These are phyloP conservation scores for Sebastes baramenuke DNA, from an alignment of 2,797 vertebrate genomes.

Conservation along the genomic window DNA sequence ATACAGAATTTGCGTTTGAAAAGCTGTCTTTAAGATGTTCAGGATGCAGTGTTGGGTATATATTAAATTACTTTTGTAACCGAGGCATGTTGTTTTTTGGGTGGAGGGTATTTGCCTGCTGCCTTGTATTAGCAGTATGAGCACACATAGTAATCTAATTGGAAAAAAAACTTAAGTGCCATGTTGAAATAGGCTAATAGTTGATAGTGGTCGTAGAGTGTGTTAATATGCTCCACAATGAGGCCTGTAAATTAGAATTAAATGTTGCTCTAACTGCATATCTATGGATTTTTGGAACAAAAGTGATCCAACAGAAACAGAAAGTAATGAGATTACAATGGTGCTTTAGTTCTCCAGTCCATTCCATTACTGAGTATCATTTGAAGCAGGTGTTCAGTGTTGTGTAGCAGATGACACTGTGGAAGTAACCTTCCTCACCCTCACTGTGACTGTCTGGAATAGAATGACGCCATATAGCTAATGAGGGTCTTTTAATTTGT, in stretches of 20 bases:
- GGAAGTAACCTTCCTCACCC: constrained; percentile 19
- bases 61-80: not conserved
- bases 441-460: constrained; percentile 6
- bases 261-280: constrained; percentile 17
- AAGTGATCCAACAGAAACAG: constrained; percentile 12
- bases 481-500: constrained; percentile 42
- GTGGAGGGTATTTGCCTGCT: not conserved
- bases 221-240: constrained; percentile 13
- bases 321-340: constrained; percentile 13
- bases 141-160: constrained; percentile 10
- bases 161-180: not conserved
- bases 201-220: not conserved
- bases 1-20: not conserved
- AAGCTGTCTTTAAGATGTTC: not conserved
- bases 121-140: not conserved
- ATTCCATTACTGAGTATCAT: constrained; percentile 24
- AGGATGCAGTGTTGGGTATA: not conserved
- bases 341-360: not conserved
- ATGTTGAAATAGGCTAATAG: constrained; percentile 14
- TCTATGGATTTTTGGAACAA: constrained; percentile 3
- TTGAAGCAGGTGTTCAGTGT: constrained; percentile 36
- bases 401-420: constrained; percentile 42
- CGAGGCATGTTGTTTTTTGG: not conserved
- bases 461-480: constrained; percentile 28
- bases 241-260: constrained; percentile 29